Evolutionary conservation across 2,113 vertebrate genomes (phyloP), one percentile per base, ranked within the genome.

Genomic region (Dendropsophus ebraccatus): DNA sequence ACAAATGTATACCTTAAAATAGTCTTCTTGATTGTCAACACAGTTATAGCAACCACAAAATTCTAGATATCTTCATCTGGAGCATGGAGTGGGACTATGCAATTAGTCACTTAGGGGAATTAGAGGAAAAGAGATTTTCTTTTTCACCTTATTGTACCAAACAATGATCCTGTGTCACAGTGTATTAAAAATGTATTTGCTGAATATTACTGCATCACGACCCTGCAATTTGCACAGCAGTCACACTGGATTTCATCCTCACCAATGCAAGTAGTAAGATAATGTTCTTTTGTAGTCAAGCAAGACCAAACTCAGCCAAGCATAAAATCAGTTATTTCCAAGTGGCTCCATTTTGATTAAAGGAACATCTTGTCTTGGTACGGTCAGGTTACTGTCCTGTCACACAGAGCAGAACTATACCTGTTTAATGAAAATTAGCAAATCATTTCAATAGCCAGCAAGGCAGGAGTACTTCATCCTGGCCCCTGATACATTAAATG

Each of bases 291-390:
- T 88, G 52, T 88, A 88, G 87, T 91, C 91, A 92, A 90, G 90
- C 91, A 92, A 89, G 89, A 91, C 90, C 88, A 89, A 89, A 87
- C 73, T 87, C 86, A 78, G 89, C 89, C 91, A 91, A 91, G 92
- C 92, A 88, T 92, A 92, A 93, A 95, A 94, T 94, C 94, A 93
- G 90, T 93, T 93, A 89, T 91, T 93, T 93, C 91, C 91, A 94
- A 92, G 82, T 62, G 92, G 91, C 88, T 93, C 91, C 77, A 75
- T 90, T 90, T 81, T 89, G 89, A 88, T 83, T 50, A 88, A 89
- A 91, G 88, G 85, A 91, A 67, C 87, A 91, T 90, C 28, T 90
- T 92, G 91, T 87, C 80, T 88, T 87, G 87, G 89, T 83, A 67
- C 75, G 90, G 87, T 80, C 52, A 89, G 74, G 90, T 72, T 72